These are phyloP conservation scores for Brotula barbata DNA, from an alignment of 2,797 vertebrate species.

Conservation along the genomic window DNA sequence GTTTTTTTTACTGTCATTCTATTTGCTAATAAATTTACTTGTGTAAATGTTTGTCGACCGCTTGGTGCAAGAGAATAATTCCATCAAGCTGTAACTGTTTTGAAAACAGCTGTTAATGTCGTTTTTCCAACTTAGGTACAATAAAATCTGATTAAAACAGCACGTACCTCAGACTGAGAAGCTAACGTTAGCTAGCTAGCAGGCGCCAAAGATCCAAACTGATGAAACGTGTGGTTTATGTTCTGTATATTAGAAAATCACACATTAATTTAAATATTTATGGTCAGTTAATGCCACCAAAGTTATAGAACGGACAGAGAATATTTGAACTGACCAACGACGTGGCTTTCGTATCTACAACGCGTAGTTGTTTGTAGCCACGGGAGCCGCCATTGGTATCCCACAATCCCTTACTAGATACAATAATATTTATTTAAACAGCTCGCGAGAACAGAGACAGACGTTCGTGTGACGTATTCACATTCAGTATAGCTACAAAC, in stretches of 20 bases:
- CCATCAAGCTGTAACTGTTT: too few relatives aligned
- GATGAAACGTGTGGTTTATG: not conserved
- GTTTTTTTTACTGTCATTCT: too few relatives aligned
- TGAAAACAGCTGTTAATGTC: too few relatives aligned
- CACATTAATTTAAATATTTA: not conserved
- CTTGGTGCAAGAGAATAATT: too few relatives aligned
- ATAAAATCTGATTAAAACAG: not conserved
- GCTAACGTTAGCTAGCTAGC: constrained; percentile 39
- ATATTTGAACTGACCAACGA: not conserved
- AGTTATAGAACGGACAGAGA: not conserved
- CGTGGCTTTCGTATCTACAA: constrained; percentile 41
- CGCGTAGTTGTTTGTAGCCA: constrained; percentile 69
- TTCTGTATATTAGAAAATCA: constrained; percentile 12
- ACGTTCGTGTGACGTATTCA: too few relatives aligned
- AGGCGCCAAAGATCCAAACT: constrained; percentile 16
- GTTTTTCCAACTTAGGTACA: not conserved
- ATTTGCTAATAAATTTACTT: too few relatives aligned
- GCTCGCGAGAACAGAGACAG: not conserved
- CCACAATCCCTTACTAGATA: constrained; percentile 59
- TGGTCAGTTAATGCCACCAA: accelerated
- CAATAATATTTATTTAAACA: constrained; percentile 37
- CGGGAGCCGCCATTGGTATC: constrained; percentile 75
- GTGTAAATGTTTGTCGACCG: too few relatives aligned
- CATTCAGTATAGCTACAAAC: too few relatives aligned
- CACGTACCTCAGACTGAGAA: constrained; percentile 44